These are phyloP conservation scores for Daboia siamensis DNA, from an alignment of 2,113 vertebrate genomes.

Conservation along the genomic window DNA sequence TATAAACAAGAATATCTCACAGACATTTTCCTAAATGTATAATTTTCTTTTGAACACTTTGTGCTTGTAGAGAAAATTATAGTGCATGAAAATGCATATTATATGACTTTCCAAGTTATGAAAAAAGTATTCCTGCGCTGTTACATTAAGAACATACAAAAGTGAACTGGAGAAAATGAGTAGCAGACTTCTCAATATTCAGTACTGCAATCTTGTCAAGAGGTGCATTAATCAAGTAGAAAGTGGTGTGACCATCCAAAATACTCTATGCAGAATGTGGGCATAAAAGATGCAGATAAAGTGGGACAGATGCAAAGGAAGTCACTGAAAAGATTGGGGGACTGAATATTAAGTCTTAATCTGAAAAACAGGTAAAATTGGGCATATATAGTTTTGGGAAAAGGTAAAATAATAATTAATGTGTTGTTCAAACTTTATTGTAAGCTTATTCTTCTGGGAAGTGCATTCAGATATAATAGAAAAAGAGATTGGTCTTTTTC, in stretches of 20 bases:
- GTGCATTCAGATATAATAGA: neutral
- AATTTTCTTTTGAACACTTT: neutral
- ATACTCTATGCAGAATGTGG: neutral
- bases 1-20: neutral
- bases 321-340: neutral
- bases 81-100: neutral
- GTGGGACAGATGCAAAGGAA: neutral
- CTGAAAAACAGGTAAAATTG: neutral
- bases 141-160: neutral
- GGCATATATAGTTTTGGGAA: neutral
- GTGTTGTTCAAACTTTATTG: neutral
- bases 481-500: neutral
- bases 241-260: neutral
- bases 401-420: neutral
- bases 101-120: neutral
- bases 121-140: neutral
- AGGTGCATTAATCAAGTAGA: neutral
- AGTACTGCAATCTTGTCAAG: neutral
- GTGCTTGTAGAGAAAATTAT: neutral
- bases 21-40: neutral
- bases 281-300: neutral
- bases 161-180: neutral
- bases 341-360: neutral
- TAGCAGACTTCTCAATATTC: neutral
- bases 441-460: neutral